Evolutionary conservation across 2,113 vertebrate genomes (phyloP).

Genomic region (Anhinga anhinga): DNA sequence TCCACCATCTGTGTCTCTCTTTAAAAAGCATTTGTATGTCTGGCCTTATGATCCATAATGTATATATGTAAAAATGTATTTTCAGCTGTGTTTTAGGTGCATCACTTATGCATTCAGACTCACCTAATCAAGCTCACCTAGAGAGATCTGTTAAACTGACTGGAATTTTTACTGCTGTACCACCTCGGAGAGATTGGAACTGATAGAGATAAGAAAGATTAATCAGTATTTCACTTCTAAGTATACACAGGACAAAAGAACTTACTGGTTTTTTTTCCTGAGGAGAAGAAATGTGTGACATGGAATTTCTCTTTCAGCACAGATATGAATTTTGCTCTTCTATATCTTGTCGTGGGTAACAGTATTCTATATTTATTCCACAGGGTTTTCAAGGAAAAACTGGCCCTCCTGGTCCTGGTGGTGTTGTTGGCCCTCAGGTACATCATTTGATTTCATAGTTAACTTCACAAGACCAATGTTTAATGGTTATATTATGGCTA

Average conservation of each 20-base stretch:
- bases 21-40: background rate
- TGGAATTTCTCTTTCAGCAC: background rate
- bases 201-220: background rate
- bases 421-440: slow-evolving; percentile 97
- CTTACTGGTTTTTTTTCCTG: background rate
- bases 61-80: background rate
- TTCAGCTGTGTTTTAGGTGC: background rate
- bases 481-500: background rate
- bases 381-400: slow-evolving; percentile 99
- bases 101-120: background rate
- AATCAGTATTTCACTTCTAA: slow-evolving; percentile 22
- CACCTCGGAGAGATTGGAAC: background rate
- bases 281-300: background rate
- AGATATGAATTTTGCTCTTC: background rate
- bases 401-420: slow-evolving; percentile 94
- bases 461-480: background rate
- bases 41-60: background rate
- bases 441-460: background rate
- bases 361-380: slow-evolving; percentile 16
- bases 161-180: background rate
- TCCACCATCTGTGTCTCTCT: background rate
- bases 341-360: background rate
- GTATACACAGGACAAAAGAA: background rate
- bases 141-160: background rate
- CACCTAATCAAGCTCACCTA: background rate